Conservation (phyloP, 2,888 invertebrate species). For the Drosophila paracracens region DNA sequence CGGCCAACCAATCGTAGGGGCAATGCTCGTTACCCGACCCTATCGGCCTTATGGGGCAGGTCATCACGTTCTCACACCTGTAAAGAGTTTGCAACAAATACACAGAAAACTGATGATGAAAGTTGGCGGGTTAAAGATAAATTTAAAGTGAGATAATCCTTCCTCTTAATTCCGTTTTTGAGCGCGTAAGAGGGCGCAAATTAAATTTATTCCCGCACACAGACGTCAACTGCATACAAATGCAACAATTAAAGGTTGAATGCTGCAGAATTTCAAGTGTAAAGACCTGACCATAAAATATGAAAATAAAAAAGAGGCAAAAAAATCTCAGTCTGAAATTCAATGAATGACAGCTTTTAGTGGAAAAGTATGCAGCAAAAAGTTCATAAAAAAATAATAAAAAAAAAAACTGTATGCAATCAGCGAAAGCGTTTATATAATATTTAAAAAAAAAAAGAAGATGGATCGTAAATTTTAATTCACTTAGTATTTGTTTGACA, state of each 20-base stretch:
- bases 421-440: constrained; percentile 13
- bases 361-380: constrained; percentile 14
- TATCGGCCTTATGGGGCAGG: constrained; percentile 96
- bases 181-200: constrained; percentile 28
- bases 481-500: not conserved
- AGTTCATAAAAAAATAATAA: not conserved
- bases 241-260: constrained; percentile 45
- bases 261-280: constrained; percentile 38
- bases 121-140: not conserved
- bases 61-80: constrained; percentile 96
- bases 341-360: constrained; percentile 42
- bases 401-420: not conserved
- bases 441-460: not conserved
- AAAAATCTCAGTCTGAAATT: constrained; percentile 37
- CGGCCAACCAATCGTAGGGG: constrained; percentile 94
- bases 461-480: not conserved
- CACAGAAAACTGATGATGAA: not conserved
- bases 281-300: constrained; percentile 4
- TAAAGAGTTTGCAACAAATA: constrained; percentile 24
- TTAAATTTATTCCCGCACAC: constrained; percentile 36
- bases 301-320: constrained; percentile 4
- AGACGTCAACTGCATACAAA: constrained; percentile 34
- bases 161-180: constrained; percentile 18
- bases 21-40: constrained; percentile 95
- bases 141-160: not conserved